A percentile compares a stretch with the other conserved stretches of the same genome.
Evolutionary conservation across 2,797 vertebrate species (phyloP).

Genomic region (Argentina silus): DNA sequence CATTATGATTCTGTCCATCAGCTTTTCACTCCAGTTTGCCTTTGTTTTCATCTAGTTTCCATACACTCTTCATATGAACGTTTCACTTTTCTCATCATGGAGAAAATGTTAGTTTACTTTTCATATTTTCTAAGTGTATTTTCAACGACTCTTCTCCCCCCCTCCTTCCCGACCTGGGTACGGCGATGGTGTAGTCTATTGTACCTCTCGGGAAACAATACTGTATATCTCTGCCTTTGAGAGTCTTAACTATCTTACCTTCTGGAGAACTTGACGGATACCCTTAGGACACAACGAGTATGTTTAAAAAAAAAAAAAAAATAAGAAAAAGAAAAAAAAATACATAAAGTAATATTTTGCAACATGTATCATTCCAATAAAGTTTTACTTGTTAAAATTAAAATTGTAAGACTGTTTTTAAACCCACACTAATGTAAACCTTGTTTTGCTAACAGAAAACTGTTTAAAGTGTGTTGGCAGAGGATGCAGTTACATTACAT

Average conservation of each 20-base stretch:
- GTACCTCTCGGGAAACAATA: slow-evolving; percentile 85
- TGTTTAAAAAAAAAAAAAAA: slow-evolving; percentile 72
- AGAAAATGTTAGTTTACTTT: slow-evolving; percentile 72
- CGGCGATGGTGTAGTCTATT: slow-evolving; percentile 85
- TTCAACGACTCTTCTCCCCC: slow-evolving; percentile 81
- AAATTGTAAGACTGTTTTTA: slow-evolving; percentile 56
- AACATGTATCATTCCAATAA: slow-evolving; percentile 91
- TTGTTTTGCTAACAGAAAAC: background rate
- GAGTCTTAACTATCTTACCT: slow-evolving; percentile 88
- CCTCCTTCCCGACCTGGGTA: slow-evolving; percentile 74
- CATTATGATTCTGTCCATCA: slow-evolving; percentile 51
- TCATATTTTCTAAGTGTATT: slow-evolving; percentile 87
- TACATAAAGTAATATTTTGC: slow-evolving; percentile 88
- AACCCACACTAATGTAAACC: background rate
- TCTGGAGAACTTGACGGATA: slow-evolving; percentile 86
- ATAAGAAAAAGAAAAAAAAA: slow-evolving; percentile 70
- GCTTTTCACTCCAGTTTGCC: slow-evolving; percentile 69
- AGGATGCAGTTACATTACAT: background rate
- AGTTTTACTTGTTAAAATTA: slow-evolving; percentile 88
- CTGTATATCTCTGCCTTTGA: slow-evolving; percentile 87
- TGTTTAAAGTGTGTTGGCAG: background rate
- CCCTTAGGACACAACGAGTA: slow-evolving; percentile 84
- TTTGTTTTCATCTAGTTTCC: slow-evolving; percentile 71
- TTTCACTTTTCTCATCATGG: slow-evolving; percentile 81
- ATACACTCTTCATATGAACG: slow-evolving; percentile 72